Evolutionary conservation across 1,140 invertebrate species (phyloP).

Genomic region (Lepidurus packardi): DNA sequence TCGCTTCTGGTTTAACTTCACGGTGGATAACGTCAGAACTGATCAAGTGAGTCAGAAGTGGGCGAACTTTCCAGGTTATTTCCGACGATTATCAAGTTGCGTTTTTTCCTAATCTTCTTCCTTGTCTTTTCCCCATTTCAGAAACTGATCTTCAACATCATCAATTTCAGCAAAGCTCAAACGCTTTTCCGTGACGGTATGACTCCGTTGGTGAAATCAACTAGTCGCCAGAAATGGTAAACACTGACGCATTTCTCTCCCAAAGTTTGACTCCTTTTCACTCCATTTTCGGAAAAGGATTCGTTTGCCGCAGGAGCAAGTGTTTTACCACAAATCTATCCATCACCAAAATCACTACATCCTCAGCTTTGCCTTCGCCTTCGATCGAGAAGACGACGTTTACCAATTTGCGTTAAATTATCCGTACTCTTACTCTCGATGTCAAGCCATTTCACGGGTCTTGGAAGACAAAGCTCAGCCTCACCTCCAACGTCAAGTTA

Average conservation of each 20-base stretch:
- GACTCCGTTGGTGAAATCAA: conserved; percentile 89
- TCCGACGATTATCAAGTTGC: conserved; percentile 20
- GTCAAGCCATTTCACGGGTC: conserved; percentile 74
- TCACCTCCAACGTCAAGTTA: conserved; percentile 60
- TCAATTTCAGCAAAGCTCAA: conserved; percentile 88
- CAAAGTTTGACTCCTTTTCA: no score
- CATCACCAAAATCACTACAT: conserved; percentile 88
- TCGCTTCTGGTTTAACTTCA: conserved; percentile 96
- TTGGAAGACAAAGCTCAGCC: conserved; percentile 60
- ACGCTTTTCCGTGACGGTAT: conserved; percentile 84
- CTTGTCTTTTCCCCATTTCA: conserved; percentile 49
- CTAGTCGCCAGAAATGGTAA: conserved; percentile 84
- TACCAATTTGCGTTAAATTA: conserved; percentile 90
- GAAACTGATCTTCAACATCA: conserved; percentile 94
- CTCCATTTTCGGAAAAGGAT: conserved; percentile 55
- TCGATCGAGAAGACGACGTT: conserved; percentile 84
- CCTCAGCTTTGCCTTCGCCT: conserved; percentile 87
- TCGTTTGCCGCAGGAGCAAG: conserved; percentile 71
- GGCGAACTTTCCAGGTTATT: not conserved
- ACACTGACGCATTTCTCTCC: conserved; percentile 39
- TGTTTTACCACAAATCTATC: conserved; percentile 88
- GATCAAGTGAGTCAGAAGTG: conserved; percentile 63
- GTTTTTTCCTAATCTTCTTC: conserved; percentile 19
- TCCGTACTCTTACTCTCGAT: conserved; percentile 87
- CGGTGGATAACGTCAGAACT: conserved; percentile 88